A percentile compares a stretch with the other conserved stretches of the same genome.
Evolutionary conservation across 2,888 invertebrate genomes (phyloP).

Genomic region (Athalia rosae): DNA sequence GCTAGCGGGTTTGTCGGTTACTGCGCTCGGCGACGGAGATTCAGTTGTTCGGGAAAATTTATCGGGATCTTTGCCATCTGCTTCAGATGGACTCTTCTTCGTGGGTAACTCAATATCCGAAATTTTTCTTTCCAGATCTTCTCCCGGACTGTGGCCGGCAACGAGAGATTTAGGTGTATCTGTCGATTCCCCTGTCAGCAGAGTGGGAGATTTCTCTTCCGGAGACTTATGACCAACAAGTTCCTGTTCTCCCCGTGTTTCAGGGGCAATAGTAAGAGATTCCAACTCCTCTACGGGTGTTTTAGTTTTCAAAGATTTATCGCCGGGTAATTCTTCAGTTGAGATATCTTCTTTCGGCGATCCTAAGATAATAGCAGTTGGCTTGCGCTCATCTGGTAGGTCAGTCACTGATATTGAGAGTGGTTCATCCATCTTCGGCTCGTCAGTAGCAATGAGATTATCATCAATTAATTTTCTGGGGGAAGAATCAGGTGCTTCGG

Average conservation of each 20-base stretch:
- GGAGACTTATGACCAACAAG: not conserved
- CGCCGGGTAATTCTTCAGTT: not conserved
- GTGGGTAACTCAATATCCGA: too few relatives aligned
- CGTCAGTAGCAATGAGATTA: not conserved
- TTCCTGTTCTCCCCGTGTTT: slow-evolving; percentile 1
- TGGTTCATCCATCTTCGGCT: not conserved
- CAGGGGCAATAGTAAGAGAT: slow-evolving; percentile 15
- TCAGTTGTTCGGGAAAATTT: too few relatives aligned
- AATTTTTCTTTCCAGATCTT: too few relatives aligned
- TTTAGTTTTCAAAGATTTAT: slow-evolving; percentile 16
- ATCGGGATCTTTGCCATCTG: too few relatives aligned
- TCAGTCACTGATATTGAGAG: too few relatives aligned
- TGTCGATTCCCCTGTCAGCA: too few relatives aligned
- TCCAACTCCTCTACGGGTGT: slow-evolving; percentile 9
- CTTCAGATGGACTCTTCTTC: too few relatives aligned
- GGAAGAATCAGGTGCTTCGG: not conserved
- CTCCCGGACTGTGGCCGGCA: too few relatives aligned
- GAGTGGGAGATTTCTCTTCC: not conserved
- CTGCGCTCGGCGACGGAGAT: slow-evolving; percentile 10
- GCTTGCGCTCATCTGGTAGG: not conserved
- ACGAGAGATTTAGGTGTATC: too few relatives aligned
- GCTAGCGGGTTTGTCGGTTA: slow-evolving; percentile 1
- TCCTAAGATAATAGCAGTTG: not conserved
- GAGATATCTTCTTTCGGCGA: slow-evolving; percentile 3
- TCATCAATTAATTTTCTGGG: not conserved